Evolutionary conservation across 2,113 vertebrate species (phyloP), one percentile per base, ranked within the genome.

Genomic region (Himantopus leucocephalus): DNA sequence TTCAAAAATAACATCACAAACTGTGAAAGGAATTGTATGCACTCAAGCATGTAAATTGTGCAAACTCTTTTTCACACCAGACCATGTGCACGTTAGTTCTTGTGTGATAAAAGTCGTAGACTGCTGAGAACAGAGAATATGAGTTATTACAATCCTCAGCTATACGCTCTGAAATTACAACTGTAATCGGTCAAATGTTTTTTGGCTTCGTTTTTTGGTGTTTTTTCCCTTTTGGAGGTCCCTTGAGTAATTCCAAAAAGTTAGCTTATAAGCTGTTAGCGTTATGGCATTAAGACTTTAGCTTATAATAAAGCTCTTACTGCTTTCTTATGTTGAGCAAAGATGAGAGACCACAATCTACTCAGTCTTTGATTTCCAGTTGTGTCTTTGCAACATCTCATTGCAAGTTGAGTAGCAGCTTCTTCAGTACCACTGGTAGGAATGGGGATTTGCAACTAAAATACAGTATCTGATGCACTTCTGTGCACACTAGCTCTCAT

Each of bases 151-250:
- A 84, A 52, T 23, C 8, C 5, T 12, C 7, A 9, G 3, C 18
- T 73, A n/a, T 2, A 60, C 2, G 0, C 10, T 66, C 27, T 58
- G 30, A 58, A 91, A 75, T 88, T 88, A 30, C 16, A 55, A 1
- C 12, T 80, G 10, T 59, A 64, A 26, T 3, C n/a, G 9, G 11
- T 80, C 14, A 35, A 75, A 9, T 4, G 0, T 0, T 2, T n/a
- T 60, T 60, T 63, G 5, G 12, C 5, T 59, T 80, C 68, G 4
- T 89, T 60, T 64, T 4, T 17, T 14, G 9, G 5, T 1, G 5
- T 4, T 52, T 39, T 39, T 39, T 58, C 27, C 14, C 18, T 66
- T 39, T 39, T 39, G 39, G 39, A 39, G 10, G 3, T 58, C 27
- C 14, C 18, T 66, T 62, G 39, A 66, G 7, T 8, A 90, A 79